These are phyloP conservation scores for Carapus acus DNA, from an alignment of 2,797 vertebrate species.

Conservation along the genomic window DNA sequence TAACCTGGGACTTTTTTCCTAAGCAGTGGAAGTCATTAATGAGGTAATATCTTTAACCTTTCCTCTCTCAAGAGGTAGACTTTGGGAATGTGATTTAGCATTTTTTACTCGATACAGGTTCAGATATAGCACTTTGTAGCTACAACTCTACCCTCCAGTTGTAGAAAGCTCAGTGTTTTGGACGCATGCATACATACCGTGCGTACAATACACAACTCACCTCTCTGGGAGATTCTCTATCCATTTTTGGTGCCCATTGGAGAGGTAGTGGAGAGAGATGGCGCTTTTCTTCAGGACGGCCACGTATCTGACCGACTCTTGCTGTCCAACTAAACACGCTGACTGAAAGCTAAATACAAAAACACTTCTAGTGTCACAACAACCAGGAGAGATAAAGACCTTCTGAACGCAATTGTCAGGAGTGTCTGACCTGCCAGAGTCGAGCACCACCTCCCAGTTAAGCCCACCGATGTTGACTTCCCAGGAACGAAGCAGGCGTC, in stretches of 20 bases:
- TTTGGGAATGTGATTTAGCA: too few species aligned
- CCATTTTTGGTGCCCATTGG: slow-evolving; percentile 94
- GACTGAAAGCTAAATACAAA: slow-evolving; percentile 87
- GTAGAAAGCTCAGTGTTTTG: too few species aligned
- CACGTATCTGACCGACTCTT: slow-evolving; percentile 78
- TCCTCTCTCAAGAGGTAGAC: too few species aligned
- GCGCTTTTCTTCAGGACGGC: slow-evolving; percentile 83
- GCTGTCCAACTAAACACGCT: slow-evolving; percentile 79
- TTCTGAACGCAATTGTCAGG: slow-evolving; percentile 48
- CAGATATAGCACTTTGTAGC: too few species aligned
- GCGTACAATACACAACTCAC: too few species aligned
- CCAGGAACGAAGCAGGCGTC: slow-evolving; percentile 90
- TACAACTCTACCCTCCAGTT: too few species aligned
- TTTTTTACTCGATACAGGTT: too few species aligned
- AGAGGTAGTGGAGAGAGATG: slow-evolving; percentile 87
- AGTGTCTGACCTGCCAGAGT: slow-evolving; percentile 82
- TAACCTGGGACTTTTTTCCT: too few species aligned
- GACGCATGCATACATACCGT: too few species aligned
- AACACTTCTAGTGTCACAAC: slow-evolving; percentile 1
- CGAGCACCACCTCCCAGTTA: slow-evolving; percentile 91
- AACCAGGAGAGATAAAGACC: background rate
- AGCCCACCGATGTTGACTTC: slow-evolving; percentile 88
- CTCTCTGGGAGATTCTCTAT: slow-evolving; percentile 88
- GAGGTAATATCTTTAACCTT: too few species aligned
- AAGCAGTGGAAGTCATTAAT: too few species aligned